A percentile compares a stretch with the other conserved stretches of the same genome.
Evolutionary conservation across 2,113 vertebrate genomes (phyloP).

Genomic region (Cyanoderma ruficeps): DNA sequence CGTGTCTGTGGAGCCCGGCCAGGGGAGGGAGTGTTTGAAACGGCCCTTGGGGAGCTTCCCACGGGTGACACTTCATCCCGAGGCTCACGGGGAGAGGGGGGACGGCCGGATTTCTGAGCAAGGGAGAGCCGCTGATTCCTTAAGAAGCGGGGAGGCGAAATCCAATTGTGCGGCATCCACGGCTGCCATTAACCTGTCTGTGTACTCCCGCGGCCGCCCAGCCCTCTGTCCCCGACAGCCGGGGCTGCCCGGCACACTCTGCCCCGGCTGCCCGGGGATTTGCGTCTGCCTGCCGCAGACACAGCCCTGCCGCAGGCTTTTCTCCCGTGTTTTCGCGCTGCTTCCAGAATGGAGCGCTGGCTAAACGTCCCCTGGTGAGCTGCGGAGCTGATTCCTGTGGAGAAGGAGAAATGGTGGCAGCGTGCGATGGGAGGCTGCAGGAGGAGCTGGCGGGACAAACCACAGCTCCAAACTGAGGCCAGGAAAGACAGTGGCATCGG

Average conservation of each 20-base stretch:
- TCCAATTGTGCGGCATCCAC: slow-evolving; percentile 57
- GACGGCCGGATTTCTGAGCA: not conserved
- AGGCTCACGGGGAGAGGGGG: not conserved
- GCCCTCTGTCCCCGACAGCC: not conserved
- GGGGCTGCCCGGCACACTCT: not conserved
- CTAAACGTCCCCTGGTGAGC: not conserved
- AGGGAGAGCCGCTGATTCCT: slow-evolving; percentile 17
- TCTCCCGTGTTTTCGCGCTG: not conserved
- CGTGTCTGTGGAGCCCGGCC: fast-evolving
- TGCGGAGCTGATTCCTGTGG: fast-evolving
- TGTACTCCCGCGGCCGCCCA: not conserved
- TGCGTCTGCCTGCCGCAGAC: not conserved
- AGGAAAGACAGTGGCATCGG: not conserved
- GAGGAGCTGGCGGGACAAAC: not conserved
- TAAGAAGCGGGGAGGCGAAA: slow-evolving; percentile 46
- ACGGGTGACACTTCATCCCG: fast-evolving
- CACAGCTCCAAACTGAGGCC: not conserved
- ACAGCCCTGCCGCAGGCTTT: not conserved
- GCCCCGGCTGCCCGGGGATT: not conserved
- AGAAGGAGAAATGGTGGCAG: not conserved
- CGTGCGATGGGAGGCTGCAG: fast-evolving
- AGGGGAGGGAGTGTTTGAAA: not conserved
- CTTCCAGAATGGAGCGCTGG: not conserved
- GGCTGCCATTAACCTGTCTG: slow-evolving; percentile 76
- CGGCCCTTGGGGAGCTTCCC: not conserved